These are phyloP conservation scores for Opisthograptis luteolata DNA, from an alignment of 2,888 invertebrate species.

Conservation along the genomic window DNA sequence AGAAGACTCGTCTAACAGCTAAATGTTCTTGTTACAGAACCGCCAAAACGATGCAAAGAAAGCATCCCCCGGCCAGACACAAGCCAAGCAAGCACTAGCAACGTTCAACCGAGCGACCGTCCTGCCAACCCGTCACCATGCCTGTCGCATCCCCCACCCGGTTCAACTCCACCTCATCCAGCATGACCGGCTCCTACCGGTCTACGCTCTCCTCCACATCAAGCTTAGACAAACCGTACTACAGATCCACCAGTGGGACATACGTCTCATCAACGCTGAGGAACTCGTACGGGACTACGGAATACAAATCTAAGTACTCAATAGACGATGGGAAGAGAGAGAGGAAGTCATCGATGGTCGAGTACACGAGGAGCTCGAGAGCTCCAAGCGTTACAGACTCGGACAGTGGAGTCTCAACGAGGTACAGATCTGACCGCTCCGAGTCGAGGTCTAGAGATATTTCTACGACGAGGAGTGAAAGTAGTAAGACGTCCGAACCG, in stretches of 20 bases:
- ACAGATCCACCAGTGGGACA: conserved; percentile 70
- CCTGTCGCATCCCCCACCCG: conserved; percentile 85
- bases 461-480: conserved; percentile 82
- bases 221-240: conserved; percentile 83
- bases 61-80: conserved; percentile 66
- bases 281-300: conserved; percentile 66
- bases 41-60: conserved; percentile 63
- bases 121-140: conserved; percentile 62
- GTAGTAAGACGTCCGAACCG: conserved; percentile 61
- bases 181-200: conserved; percentile 78
- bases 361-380: conserved; percentile 64
- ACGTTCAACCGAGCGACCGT: background rate
- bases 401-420: conserved; percentile 71
- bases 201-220: conserved; percentile 74
- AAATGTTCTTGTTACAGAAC: conserved; percentile 59
- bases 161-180: conserved; percentile 68
- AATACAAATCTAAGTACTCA: conserved; percentile 66
- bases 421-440: conserved; percentile 72
- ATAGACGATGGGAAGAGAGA: conserved; percentile 75
- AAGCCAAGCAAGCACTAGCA: conserved; percentile 47
- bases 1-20: too few relatives aligned
- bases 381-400: conserved; percentile 78
- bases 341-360: conserved; percentile 68
- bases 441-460: conserved; percentile 83
- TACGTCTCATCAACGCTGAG: conserved; percentile 67